Conservation (phyloP, 2,888 invertebrate species). For the Latrodectus hesperus region DNA sequence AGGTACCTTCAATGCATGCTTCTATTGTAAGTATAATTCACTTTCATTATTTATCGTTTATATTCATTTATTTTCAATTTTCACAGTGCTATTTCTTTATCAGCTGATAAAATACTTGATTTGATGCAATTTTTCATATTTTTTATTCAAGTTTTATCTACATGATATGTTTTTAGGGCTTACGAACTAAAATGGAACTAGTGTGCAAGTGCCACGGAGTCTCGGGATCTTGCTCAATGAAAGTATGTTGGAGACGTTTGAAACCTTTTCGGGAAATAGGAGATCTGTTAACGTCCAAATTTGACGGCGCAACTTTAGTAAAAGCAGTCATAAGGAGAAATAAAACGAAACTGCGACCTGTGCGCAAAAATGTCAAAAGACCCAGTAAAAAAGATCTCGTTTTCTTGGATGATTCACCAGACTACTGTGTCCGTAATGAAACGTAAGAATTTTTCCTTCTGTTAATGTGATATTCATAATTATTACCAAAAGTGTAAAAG, state of each 20-base stretch:
- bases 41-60: neutral
- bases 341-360: slow-evolving; percentile 82
- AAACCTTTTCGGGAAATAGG: slow-evolving; percentile 86
- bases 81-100: too few relatives aligned
- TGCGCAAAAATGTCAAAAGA: slow-evolving; percentile 86
- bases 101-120: too few relatives aligned
- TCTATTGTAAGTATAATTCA: neutral
- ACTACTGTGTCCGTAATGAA: slow-evolving; percentile 90
- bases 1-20: too few relatives aligned
- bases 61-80: neutral
- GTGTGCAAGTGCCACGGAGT: slow-evolving; percentile 96
- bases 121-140: too few relatives aligned
- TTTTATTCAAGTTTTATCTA: too few relatives aligned
- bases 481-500: too few relatives aligned
- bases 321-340: slow-evolving; percentile 78
- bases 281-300: slow-evolving; percentile 84
- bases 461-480: neutral
- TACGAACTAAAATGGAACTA: slow-evolving; percentile 84
- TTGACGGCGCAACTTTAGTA: slow-evolving; percentile 91
- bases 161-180: slow-evolving; percentile 73
- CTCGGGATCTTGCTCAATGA: slow-evolving; percentile 91
- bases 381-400: slow-evolving; percentile 93
- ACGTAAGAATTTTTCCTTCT: slow-evolving; percentile 79
- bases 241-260: slow-evolving; percentile 91
- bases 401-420: slow-evolving; percentile 91